Percentiles rank a stretch among this genome's conserved stretches.
phyloP scores from a whole-genome alignment of 2,113 vertebrate species.

The Cacatua alba region DNA sequence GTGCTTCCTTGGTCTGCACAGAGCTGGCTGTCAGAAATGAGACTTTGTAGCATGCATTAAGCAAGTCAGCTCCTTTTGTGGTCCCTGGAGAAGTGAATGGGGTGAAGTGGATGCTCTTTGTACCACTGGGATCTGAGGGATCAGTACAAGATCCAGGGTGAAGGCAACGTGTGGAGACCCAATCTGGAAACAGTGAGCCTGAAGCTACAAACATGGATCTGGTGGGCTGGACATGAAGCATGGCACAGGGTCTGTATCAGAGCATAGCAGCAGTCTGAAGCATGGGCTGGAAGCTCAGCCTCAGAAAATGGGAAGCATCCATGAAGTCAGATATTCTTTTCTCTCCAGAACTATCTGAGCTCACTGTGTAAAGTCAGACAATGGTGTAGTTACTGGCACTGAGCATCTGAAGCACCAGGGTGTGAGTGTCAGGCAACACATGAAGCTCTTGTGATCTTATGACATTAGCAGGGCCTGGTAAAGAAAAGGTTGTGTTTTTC shows the following conservation, averaged over 20 bases:
- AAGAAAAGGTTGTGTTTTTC: neutral
- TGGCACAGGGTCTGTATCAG: neutral
- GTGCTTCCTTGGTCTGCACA: neutral
- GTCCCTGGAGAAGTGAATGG: neutral
- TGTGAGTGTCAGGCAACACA: neutral
- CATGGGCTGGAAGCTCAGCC: neutral
- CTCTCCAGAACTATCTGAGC: neutral
- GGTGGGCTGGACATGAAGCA: neutral
- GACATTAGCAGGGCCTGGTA: neutral
- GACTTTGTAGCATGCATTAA: neutral
- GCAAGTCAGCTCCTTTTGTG: neutral
- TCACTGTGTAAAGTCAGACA: neutral
- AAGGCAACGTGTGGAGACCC: rapidly evolving
- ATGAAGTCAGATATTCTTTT: neutral
- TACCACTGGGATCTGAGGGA: neutral
- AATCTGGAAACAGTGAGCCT: neutral
- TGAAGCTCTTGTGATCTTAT: neutral
- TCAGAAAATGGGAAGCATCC: neutral
- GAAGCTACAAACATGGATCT: neutral
- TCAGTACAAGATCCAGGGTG: no score
- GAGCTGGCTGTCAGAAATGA: neutral
- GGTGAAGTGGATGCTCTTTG: neutral
- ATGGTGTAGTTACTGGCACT: neutral
- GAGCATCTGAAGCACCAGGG: neutral
- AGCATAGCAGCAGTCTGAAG: neutral